Conservation (phyloP, 2,797 vertebrate genomes). For the Diceros bicornis region DNA sequence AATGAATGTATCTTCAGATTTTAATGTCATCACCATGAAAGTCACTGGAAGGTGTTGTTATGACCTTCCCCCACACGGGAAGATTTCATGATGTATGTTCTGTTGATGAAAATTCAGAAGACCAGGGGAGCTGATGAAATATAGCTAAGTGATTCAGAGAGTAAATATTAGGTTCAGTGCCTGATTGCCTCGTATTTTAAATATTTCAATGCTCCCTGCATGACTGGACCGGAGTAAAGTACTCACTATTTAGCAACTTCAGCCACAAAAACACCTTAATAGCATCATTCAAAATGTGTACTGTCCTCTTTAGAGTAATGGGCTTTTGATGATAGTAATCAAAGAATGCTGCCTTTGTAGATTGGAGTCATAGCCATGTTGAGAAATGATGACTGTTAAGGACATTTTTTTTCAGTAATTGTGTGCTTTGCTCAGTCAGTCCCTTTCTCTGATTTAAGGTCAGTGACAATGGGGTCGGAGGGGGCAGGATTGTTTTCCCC, state of each 20-base stretch:
- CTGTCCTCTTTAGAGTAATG: conserved; percentile 73
- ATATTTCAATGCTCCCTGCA: conserved; percentile 75
- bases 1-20: conserved; percentile 72
- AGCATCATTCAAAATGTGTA: conserved; percentile 76
- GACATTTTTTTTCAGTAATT: conserved; percentile 73
- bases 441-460: conserved; percentile 69
- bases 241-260: conserved; percentile 77
- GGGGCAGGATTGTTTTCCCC: background rate
- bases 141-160: conserved; percentile 79
- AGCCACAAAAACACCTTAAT: conserved; percentile 74
- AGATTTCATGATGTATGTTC: conserved; percentile 73
- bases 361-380: background rate
- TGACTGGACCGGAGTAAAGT: conserved; percentile 44
- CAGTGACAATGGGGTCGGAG: background rate
- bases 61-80: conserved; percentile 67
- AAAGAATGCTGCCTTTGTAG: conserved; percentile 71
- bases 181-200: conserved; percentile 80
- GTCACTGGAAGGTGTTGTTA: conserved; percentile 53
- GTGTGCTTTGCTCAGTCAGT: conserved; percentile 47
- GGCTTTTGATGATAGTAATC: conserved; percentile 83
- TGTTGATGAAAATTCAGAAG: conserved; percentile 78
- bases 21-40: conserved; percentile 76
- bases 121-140: conserved; percentile 76
- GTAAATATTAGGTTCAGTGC: conserved; percentile 82
- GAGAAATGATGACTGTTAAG: conserved; percentile 72